Conservation (phyloP, 2,888 invertebrate species). For the Antitype chi region DNA sequence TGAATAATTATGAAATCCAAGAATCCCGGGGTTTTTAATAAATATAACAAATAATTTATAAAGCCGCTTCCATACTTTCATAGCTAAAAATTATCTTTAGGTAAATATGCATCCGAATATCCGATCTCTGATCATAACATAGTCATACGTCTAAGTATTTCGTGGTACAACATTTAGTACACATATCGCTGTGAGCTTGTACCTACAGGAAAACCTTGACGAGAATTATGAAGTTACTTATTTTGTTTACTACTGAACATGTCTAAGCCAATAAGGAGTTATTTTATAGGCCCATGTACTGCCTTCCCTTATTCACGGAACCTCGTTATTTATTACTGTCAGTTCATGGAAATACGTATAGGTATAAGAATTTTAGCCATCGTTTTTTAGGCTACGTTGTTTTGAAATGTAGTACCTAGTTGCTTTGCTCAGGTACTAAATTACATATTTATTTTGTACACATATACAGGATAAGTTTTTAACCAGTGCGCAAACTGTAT, state of each 20-base stretch:
- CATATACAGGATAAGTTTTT: not conserved
- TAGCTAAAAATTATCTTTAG: too few relatives aligned
- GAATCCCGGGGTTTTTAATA: too few relatives aligned
- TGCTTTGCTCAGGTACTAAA: not conserved
- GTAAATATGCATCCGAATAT: too few relatives aligned
- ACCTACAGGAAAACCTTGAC: not conserved
- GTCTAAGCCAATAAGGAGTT: not conserved
- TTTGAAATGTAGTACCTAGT: not conserved
- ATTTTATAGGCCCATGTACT: not conserved
- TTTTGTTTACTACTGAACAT: not conserved
- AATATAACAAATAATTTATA: too few relatives aligned
- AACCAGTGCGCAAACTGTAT: too few relatives aligned
- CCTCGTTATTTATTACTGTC: conserved; percentile 14
- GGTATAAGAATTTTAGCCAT: not conserved
- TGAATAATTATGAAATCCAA: too few relatives aligned
- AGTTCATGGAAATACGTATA: not conserved
- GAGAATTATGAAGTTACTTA: conserved; percentile 12
- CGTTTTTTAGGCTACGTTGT: not conserved
- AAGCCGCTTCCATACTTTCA: too few relatives aligned
- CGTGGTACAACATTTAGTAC: too few relatives aligned
- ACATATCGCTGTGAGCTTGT: too few relatives aligned
- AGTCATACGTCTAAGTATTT: too few relatives aligned
- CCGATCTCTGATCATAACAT: too few relatives aligned
- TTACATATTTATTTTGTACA: not conserved
- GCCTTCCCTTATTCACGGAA: not conserved